A percentile compares a stretch with the other conserved stretches of the same genome.
phyloP scores from a whole-genome alignment of 2,888 invertebrate species.

The Kryphioiulus occultus region DNA sequence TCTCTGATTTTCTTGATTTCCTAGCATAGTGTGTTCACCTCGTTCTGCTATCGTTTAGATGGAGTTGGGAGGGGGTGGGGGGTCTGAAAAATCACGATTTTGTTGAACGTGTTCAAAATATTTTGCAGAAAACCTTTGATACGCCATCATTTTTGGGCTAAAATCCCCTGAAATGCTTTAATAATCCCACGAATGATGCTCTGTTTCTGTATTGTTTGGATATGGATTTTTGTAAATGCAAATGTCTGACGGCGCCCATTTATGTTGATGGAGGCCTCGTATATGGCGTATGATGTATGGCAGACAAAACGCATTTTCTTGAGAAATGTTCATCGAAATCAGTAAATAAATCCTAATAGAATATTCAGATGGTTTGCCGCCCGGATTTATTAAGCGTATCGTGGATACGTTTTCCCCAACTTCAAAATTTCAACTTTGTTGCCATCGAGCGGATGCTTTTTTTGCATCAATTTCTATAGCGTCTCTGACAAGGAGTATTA shows the following conservation, averaged over 20 bases:
- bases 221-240: background rate
- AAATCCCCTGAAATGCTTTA: too few relatives aligned
- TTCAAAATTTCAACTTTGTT: constrained; percentile 12
- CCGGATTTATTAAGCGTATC: background rate
- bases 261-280: background rate
- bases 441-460: constrained; percentile 4
- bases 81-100: too few relatives aligned
- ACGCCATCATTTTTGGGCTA: too few relatives aligned
- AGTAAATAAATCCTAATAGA: constrained; percentile 35
- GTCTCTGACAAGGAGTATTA: constrained; percentile 23
- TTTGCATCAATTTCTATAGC: constrained; percentile 11
- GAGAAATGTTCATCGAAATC: constrained; percentile 25
- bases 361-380: constrained; percentile 1
- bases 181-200: background rate
- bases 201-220: background rate
- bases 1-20: too few relatives aligned
- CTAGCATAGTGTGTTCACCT: too few relatives aligned
- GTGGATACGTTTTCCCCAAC: background rate
- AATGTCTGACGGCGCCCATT: background rate
- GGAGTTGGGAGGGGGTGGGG: too few relatives aligned
- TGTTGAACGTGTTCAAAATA: too few relatives aligned
- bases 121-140: too few relatives aligned
- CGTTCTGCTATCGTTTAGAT: too few relatives aligned
- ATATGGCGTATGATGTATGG: background rate
- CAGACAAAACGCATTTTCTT: background rate